phyloP scores from a whole-genome alignment of 2,113 vertebrate genomes.

The Gopherus evgoodei region DNA sequence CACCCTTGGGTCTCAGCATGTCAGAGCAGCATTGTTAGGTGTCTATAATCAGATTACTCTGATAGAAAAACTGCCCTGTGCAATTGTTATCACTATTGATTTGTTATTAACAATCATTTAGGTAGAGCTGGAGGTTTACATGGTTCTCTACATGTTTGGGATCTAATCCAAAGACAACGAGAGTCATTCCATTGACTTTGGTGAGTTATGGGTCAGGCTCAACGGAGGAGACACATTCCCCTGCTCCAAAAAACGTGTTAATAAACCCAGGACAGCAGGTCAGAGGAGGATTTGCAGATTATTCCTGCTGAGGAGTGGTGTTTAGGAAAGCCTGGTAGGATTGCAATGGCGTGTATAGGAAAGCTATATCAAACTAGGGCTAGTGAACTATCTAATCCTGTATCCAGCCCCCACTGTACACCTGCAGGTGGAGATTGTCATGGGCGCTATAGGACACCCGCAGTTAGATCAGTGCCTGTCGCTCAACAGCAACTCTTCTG shows the following conservation, averaged over 20 bases:
- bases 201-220: neutral
- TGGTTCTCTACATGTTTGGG: accelerated
- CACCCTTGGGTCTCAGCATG: neutral
- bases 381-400: neutral
- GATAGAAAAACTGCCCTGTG: neutral
- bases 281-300: neutral
- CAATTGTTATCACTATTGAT: neutral
- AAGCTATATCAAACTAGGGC: neutral
- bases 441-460: neutral
- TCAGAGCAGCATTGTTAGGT: accelerated
- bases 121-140: neutral
- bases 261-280: neutral
- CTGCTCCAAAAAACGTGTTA: neutral
- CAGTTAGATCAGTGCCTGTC: neutral
- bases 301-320: neutral
- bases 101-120: neutral
- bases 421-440: neutral
- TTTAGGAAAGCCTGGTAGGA: neutral
- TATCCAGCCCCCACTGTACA: neutral
- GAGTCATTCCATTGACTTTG: neutral
- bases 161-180: neutral
- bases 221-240: neutral
- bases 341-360: neutral
- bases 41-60: neutral
- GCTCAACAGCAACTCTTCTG: neutral